phyloP scores from a whole-genome alignment of 2,888 invertebrate genomes.

The Carterocephalus palaemon region DNA sequence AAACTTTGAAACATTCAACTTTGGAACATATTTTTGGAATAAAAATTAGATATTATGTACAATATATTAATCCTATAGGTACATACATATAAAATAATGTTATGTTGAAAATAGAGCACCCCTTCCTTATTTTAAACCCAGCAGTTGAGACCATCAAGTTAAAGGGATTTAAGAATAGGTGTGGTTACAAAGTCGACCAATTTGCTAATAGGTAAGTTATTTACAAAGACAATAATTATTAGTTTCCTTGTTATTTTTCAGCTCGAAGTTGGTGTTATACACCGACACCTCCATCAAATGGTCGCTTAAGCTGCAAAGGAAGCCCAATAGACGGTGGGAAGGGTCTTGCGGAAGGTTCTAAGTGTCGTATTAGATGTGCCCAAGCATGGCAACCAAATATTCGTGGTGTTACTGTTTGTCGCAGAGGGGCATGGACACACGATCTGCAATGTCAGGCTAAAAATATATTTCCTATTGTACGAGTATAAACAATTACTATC shows the following conservation, averaged over 20 bases:
- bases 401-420: slow-evolving; percentile 49
- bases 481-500: not conserved
- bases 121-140: too few species aligned
- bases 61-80: too few species aligned
- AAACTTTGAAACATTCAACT: too few species aligned
- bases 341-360: slow-evolving; percentile 56
- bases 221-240: too few species aligned
- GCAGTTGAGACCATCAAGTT: too few species aligned
- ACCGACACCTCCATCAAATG: slow-evolving; percentile 51
- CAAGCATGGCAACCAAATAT: slow-evolving; percentile 49
- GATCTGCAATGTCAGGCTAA: slow-evolving; percentile 45
- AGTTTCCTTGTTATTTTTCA: slow-evolving; percentile 31
- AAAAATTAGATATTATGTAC: too few species aligned
- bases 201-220: too few species aligned
- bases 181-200: too few species aligned
- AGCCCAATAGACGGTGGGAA: slow-evolving; percentile 33
- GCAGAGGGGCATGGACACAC: slow-evolving; percentile 58
- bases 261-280: slow-evolving; percentile 55
- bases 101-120: too few species aligned
- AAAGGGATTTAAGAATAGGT: too few species aligned
- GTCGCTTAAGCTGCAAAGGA: slow-evolving; percentile 59
- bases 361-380: slow-evolving; percentile 56
- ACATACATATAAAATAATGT: too few species aligned
- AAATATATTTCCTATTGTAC: slow-evolving; percentile 16
- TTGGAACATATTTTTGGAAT: too few species aligned